Evolutionary conservation across 2,113 vertebrate species (phyloP).

Genomic region (Ammodytes dubius): DNA sequence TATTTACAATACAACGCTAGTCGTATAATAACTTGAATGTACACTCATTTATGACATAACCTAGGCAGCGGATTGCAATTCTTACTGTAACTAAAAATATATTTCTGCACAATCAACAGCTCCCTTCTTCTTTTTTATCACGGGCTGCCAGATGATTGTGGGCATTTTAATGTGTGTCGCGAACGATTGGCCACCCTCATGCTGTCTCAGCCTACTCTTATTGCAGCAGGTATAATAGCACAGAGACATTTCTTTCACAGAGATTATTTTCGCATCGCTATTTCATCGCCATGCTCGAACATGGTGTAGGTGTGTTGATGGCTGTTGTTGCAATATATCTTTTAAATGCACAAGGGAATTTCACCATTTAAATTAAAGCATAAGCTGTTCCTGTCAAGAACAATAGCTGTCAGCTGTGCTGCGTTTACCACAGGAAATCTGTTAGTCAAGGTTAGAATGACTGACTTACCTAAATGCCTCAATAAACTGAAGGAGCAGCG

Average conservation of each 20-base stretch:
- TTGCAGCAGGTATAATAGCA: constrained; percentile 50
- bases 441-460: constrained; percentile 60
- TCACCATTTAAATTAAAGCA: constrained; percentile 54
- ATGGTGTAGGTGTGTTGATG: constrained; percentile 44
- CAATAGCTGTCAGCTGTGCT: constrained; percentile 26
- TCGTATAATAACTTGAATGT: not conserved
- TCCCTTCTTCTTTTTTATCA: constrained; percentile 36
- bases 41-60: not conserved
- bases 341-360: constrained; percentile 47
- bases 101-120: constrained; percentile 27
- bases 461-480: constrained; percentile 45
- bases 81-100: constrained; percentile 29
- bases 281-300: constrained; percentile 30
- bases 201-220: constrained; percentile 53
- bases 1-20: not conserved
- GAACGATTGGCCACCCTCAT: constrained; percentile 44
- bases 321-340: constrained; percentile 36
- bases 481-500: constrained; percentile 31
- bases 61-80: constrained; percentile 14
- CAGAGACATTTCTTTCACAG: constrained; percentile 19
- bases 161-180: constrained; percentile 43
- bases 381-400: constrained; percentile 42
- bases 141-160: constrained; percentile 47
- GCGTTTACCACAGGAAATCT: constrained; percentile 51
- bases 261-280: constrained; percentile 55